phyloP scores from a whole-genome alignment of 2,797 vertebrate genomes.

The Morus bassanus region DNA sequence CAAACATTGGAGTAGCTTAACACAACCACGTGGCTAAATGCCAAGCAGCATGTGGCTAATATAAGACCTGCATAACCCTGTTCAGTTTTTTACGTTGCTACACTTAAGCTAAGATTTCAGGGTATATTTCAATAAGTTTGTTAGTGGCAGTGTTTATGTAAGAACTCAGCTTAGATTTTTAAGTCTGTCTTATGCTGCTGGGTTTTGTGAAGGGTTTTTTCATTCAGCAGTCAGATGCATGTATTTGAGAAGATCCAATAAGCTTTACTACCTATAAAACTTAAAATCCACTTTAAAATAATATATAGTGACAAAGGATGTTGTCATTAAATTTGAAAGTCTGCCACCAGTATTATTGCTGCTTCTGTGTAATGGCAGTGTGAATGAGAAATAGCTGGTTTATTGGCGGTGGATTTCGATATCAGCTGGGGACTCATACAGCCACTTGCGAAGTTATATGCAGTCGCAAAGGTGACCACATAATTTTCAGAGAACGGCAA shows the following conservation, averaged over 20 bases:
- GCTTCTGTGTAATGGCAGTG: background rate
- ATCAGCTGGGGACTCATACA: background rate
- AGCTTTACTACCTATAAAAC: background rate
- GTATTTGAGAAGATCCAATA: background rate
- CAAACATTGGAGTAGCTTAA: background rate
- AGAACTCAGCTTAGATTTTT: background rate
- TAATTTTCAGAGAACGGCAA: background rate
- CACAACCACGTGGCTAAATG: background rate
- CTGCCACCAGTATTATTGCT: background rate
- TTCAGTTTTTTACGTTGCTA: background rate
- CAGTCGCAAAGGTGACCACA: background rate
- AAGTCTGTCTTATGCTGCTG: background rate
- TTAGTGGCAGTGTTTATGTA: background rate
- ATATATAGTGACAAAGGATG: background rate
- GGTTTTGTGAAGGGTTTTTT: background rate
- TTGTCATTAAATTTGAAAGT: background rate
- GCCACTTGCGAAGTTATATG: background rate
- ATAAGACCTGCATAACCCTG: background rate
- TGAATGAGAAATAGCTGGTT: background rate
- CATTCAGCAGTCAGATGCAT: background rate
- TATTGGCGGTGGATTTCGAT: background rate
- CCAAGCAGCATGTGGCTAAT: background rate
- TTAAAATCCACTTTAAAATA: background rate
- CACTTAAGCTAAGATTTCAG: background rate
- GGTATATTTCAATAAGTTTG: background rate